Base-by-base conservation (phyloP, 1,140 invertebrate species). In the Cephus cinctus region DNA sequence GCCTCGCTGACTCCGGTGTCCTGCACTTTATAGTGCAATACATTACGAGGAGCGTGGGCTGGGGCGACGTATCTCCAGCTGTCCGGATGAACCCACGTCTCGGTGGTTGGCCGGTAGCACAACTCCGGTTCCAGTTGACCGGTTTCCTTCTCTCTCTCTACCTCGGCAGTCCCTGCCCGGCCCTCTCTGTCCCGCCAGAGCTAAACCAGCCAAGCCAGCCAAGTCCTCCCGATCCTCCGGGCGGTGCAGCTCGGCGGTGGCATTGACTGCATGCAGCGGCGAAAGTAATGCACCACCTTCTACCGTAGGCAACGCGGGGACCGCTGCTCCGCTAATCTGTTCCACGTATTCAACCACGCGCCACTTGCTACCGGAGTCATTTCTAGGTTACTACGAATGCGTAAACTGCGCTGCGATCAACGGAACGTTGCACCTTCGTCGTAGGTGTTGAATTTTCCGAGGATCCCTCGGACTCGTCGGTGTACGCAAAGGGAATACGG, bases 341-440 rank as follows among this genome's bases (percentile, higher is more conserved):
- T 59, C 47, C 35, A 52, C 38, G 46, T 40, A 38, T 59, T 54
- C 48, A 43, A n/a, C 43, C 51, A 54, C 41, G 49, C 55, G 54
- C 58, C 57, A 55, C 36, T 43, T 54, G 44, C 47, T 50, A 34
- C 41, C 47, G 51, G 34, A 27, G 21, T 22, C 57, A 59, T 69
- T 70, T 69, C 64, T 70, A 71, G 67, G 67, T 73, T 73, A 71
- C 67, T 61, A 61, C 63, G 65, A 68, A 67, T 59, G 66, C 64
- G 67, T 63, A 70, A 67, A 68, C n/a, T n/a, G n/a, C n/a, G n/a
- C n/a, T n/a, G n/a, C n/a, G n/a, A n/a, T n/a, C n/a, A n/a, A n/a
- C n/a, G n/a, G n/a, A n/a, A n/a, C n/a, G n/a, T n/a, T n/a, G n/a
- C n/a, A n/a, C n/a, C n/a, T n/a, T n/a, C n/a, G n/a, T n/a, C n/a